Evolutionary conservation across 2,113 vertebrate species (phyloP).

Genomic region (Charina bottae): DNA sequence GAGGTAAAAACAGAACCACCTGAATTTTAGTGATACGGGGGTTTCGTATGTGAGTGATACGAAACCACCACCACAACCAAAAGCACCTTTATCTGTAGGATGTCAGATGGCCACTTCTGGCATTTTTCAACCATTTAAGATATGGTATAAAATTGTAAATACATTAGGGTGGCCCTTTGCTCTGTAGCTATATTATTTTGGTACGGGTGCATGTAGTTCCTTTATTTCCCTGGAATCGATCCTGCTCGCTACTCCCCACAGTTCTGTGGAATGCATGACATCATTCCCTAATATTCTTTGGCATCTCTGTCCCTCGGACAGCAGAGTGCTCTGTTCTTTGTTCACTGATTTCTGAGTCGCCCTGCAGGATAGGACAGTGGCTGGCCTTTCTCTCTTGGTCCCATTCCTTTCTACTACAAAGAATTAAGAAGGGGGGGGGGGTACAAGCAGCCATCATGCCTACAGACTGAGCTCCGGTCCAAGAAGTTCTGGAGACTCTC

Average conservation of each 20-base stretch:
- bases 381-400: slow-evolving; percentile 6
- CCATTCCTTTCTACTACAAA: neutral
- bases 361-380: neutral
- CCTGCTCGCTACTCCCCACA: too few species aligned
- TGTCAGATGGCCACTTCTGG: too few species aligned
- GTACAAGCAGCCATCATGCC: neutral
- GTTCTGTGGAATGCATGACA: slow-evolving; percentile 24
- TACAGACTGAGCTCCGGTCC: neutral
- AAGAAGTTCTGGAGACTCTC: neutral
- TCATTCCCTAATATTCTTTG: neutral
- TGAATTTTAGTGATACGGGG: neutral
- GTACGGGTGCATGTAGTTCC: neutral
- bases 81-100: neutral
- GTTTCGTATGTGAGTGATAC: neutral
- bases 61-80: neutral
- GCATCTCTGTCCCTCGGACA: neutral
- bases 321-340: neutral
- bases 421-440: neutral
- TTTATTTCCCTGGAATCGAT: neutral
- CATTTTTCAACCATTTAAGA: neutral
- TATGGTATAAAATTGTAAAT: neutral
- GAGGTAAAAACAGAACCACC: neutral
- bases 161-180: neutral
- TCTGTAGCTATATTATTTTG: neutral
- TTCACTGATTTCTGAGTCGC: slow-evolving; percentile 14